Conservation (phyloP, 2,113 vertebrate species). For the Thalassoma bifasciatum region DNA sequence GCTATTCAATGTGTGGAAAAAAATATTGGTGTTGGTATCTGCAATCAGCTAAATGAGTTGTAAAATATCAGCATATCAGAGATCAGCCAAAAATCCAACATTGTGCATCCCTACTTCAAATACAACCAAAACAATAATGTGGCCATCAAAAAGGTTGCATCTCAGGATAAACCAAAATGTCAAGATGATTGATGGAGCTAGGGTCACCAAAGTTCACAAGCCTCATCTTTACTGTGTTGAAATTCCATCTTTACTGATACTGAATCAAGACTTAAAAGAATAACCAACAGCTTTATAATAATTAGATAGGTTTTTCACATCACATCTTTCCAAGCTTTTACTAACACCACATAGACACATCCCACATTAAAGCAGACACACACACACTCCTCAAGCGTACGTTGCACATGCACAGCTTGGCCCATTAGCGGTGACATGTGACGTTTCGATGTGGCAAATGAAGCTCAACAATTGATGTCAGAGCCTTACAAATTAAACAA, state of each 20-base stretch:
- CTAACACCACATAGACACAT: constrained; percentile 23
- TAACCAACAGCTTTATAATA: constrained; percentile 6
- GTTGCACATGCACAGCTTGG: constrained; percentile 73
- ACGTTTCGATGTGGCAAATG: constrained; percentile 84
- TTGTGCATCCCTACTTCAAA: no score
- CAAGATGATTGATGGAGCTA: neutral
- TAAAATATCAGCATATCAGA: no score
- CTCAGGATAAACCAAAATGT: neutral
- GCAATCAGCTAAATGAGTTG: no score
- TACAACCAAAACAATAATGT: no score
- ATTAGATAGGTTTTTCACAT: constrained; percentile 16
- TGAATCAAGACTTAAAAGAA: constrained; percentile 9
- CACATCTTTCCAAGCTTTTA: constrained; percentile 3
- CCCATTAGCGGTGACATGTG: constrained; percentile 85
- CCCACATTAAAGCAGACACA: constrained; percentile 23
- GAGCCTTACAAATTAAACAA: constrained; percentile 88
- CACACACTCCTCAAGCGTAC: constrained; percentile 38
- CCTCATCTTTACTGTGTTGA: neutral
- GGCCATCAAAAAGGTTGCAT: no score
- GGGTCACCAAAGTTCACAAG: neutral
- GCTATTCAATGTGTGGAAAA: no score
- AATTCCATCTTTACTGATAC: neutral
- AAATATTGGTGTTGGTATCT: no score
- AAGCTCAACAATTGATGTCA: constrained; percentile 88
- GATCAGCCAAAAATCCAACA: no score